phyloP scores from a whole-genome alignment of 1,140 invertebrate genomes.

The Cyclargus thomasi region DNA sequence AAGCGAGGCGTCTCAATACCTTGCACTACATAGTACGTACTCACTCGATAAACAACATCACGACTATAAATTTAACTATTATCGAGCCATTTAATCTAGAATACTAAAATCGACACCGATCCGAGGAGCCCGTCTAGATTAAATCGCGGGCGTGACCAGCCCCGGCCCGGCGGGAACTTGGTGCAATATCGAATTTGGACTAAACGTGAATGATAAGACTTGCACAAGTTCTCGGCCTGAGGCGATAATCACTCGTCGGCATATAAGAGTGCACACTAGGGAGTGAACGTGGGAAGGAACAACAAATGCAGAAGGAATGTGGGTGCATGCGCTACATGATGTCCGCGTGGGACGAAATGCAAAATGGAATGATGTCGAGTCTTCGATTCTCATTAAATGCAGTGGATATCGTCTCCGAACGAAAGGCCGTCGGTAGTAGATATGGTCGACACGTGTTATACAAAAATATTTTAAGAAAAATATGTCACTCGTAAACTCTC shows the following conservation, averaged over 20 bases:
- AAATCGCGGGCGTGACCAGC: slow-evolving; percentile 28
- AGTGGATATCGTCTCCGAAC: slow-evolving; percentile 18
- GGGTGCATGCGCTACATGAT: slow-evolving; percentile 39
- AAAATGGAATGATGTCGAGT: slow-evolving; percentile 34
- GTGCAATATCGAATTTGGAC: slow-evolving; percentile 8
- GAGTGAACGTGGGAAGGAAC: slow-evolving; percentile 47
- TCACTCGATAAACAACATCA: slow-evolving; percentile 40
- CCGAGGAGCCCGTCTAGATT: slow-evolving; percentile 34
- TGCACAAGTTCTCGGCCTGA: slow-evolving; percentile 16
- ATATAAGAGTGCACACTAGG: slow-evolving; percentile 18
- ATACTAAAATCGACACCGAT: slow-evolving; percentile 13
- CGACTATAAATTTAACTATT: slow-evolving; percentile 26
- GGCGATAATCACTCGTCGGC: slow-evolving; percentile 17
- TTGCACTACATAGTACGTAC: slow-evolving; percentile 65
- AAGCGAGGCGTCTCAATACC: slow-evolving; percentile 68
- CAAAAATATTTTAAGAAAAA: slow-evolving; percentile 70
- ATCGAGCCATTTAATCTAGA: slow-evolving; percentile 43
- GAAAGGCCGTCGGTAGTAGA: neutral
- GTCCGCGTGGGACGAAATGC: slow-evolving; percentile 31
- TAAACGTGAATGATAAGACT: slow-evolving; percentile 15
- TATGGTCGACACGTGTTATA: slow-evolving; percentile 39
- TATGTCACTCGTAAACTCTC: slow-evolving; percentile 55
- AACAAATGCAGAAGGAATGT: slow-evolving; percentile 42
- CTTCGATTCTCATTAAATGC: slow-evolving; percentile 8
- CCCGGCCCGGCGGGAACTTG: slow-evolving; percentile 10